phyloP scores from a whole-genome alignment of 1,140 invertebrate genomes.

The Tetranychus urticae region DNA sequence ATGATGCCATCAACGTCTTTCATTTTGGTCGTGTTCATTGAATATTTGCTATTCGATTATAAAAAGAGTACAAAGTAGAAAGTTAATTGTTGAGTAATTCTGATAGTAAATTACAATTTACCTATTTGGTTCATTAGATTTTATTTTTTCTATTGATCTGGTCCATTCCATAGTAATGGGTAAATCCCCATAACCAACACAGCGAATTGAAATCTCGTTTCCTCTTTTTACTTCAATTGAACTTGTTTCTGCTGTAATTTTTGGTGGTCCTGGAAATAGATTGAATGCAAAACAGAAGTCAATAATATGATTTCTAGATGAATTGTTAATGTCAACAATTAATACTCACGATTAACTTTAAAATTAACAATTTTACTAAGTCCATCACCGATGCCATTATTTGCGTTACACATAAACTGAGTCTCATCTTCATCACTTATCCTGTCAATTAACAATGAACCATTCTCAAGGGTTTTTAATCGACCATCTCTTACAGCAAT shows the following conservation, averaged over 20 bases:
- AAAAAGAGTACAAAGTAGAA: too few species aligned
- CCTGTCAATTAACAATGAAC: neutral
- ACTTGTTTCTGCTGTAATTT: neutral
- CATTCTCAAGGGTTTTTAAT: neutral
- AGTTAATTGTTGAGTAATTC: too few species aligned
- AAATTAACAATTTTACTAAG: conserved; percentile 34
- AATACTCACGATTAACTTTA: conserved; percentile 19
- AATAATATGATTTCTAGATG: neutral
- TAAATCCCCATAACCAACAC: neutral
- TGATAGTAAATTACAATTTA: too few species aligned
- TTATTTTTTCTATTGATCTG: neutral
- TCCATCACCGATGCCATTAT: conserved; percentile 80
- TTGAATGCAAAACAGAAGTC: neutral
- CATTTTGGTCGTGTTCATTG: neutral
- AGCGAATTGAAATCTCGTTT: neutral
- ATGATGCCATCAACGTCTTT: neutral
- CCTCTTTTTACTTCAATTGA: neutral
- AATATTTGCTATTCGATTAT: neutral
- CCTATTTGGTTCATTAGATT: neutral
- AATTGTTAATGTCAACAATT: neutral
- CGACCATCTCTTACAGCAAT: neutral
- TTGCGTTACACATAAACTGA: conserved; percentile 60
- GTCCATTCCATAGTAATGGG: neutral
- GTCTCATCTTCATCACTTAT: conserved; percentile 17
- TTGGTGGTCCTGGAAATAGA: neutral